Base-by-base conservation (phyloP, 1,140 invertebrate species). In the Monochamus saltuarius region DNA sequence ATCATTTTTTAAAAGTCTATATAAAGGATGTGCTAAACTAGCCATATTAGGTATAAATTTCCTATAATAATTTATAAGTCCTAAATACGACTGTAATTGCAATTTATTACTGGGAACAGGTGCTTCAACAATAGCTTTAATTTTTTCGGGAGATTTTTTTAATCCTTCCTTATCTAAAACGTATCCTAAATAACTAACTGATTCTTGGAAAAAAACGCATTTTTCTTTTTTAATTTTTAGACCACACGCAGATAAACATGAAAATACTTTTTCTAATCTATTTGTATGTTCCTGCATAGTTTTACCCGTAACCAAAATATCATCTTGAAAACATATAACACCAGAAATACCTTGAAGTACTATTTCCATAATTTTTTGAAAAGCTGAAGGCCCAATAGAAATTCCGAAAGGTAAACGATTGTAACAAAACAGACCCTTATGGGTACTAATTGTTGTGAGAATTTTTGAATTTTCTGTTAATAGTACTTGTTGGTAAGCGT, bases 401-500 rank as follows among this genome's bases (percentile, higher is more conserved):
- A 51, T 51, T 13, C 47, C 47, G 22, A 35, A 51, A 13, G 47
- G 47, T 51, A 51, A 51, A 16, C 47, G 47, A 34, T 22, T 51
- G 34, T 51, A 51, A n/a, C 22, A 57, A 52, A 53, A 59, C 17
- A 64, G 7, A 13, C 65, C 69, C 46, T 67, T 70, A 35, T 61
- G 63, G 8, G 67, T 71, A 17, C 22, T 65, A 22, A 59, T 60
- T 4, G 68, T 55, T 45, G 61, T 58, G 9, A 69, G 54, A 16
- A 59, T 40, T 56, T 59, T 50, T 13, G 52, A 22, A 16, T 66
- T 50, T 50, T 67, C 69, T 42, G 73, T 71, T n/a, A 78, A 14
- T 36, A 62, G 56, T 29, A 78, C 47, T 66, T 79, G 77, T 17
- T 71, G 68, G 58, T 78, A 80, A 0, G 75, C 75, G 35, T 74